phyloP scores from a whole-genome alignment of 1,140 invertebrate species.

The Heterodera schachtii region DNA sequence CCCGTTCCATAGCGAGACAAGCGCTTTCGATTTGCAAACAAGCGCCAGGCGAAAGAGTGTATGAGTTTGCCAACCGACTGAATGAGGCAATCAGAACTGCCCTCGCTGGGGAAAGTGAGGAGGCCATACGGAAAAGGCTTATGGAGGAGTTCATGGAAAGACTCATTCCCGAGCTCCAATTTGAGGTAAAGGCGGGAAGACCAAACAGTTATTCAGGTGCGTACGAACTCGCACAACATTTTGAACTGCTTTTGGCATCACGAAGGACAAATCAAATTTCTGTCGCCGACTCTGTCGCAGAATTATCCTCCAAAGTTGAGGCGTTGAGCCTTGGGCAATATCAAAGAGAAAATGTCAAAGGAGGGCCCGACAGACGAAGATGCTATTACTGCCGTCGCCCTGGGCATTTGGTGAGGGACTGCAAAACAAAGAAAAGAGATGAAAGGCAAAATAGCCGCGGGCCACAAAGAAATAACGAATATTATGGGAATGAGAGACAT shows the following conservation, averaged over 20 bases:
- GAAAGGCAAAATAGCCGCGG: too few relatives aligned
- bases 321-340: background rate
- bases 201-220: background rate
- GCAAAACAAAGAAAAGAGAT: too few relatives aligned
- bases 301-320: background rate
- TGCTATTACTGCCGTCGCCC: too few relatives aligned
- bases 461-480: background rate
- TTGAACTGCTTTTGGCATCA: background rate
- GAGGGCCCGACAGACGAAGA: too few relatives aligned
- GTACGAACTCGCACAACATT: slow-evolving; percentile 13
- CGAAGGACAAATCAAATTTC: background rate
- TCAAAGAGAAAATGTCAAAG: too few relatives aligned
- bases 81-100: background rate
- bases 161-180: background rate
- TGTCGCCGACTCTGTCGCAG: background rate
- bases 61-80: background rate
- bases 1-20: slow-evolving; percentile 8
- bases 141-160: slow-evolving; percentile 11
- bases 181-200: slow-evolving; percentile 9
- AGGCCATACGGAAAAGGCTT: background rate
- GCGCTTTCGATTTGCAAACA: background rate
- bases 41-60: slow-evolving; percentile 1
- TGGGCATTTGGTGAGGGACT: too few relatives aligned
- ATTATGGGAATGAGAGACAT: too few relatives aligned
- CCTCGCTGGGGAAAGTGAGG: background rate